Base-by-base conservation (phyloP, 2,797 vertebrate species). In the Sebastes vulpes region DNA sequence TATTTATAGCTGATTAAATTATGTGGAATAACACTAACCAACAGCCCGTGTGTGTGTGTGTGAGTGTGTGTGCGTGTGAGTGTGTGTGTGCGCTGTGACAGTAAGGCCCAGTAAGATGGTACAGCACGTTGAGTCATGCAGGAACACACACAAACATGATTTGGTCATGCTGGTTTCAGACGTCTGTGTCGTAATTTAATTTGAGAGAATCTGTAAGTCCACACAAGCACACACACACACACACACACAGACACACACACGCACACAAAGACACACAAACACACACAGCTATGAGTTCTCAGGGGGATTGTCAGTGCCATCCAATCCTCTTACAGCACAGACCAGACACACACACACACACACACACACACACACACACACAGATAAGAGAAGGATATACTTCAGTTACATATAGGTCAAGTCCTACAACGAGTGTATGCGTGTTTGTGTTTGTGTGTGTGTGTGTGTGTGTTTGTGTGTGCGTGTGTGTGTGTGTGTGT, bases 1-100 rank as follows among this genome's bases (percentile, higher is more conserved):
- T 91, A 93, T 93, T 89, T 94, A 85, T 92, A 92, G 88, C 77
- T 87, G 85, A 93, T 93, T 84, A 85, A 90, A 90, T 87, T 63
- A 92, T 86, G 50, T 79, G 71, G 74, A 73, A 76, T 82, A 71
- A 80, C 82, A 61, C 58, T 53, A 25, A 71, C 76, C 32, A 46
- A 26, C n/a, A 54, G 58, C 12, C 8, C 72, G 1, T 63, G 12
- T 83, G 28, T 84, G 50, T 81, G 46, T 80, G 48, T 50, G 63
- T 46, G 70, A 56, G 25, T 23, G 65, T 2, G 16, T 72, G 70
- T 67, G 1, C 59, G 12, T 81, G 28, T 80, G 66, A 69, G 38
- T 79, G 46, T 82, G 32, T 56, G 70, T 68, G 25, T 48, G 65
- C 11, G 18, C 23, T 9, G 11, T 67, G 29, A 38, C 28, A 54